Evolutionary conservation across 2,888 invertebrate genomes (phyloP).

Genomic region (Agrotis ipsilon): DNA sequence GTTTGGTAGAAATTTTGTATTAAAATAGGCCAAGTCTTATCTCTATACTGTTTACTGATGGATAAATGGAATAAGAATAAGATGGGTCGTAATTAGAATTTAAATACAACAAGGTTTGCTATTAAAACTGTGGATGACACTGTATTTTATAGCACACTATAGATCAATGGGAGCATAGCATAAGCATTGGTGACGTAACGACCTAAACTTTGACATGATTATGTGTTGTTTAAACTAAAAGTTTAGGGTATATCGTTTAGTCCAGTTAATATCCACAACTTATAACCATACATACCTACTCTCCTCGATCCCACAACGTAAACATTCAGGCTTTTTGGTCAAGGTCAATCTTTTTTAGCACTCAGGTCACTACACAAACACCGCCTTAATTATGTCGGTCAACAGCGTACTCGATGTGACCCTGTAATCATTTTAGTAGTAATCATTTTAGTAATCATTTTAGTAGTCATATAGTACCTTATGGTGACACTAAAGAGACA

Average conservation of each 20-base stretch:
- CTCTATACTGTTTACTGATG: no score
- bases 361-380: constrained; percentile 14
- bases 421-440: not conserved
- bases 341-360: constrained; percentile 39
- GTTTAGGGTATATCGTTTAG: not conserved
- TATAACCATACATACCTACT: not conserved
- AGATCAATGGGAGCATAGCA: no score
- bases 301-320: not conserved
- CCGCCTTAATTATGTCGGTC: constrained; percentile 31
- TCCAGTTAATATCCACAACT: not conserved
- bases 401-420: constrained; percentile 24
- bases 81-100: no score
- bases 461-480: not conserved
- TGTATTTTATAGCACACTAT: no score
- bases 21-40: not conserved
- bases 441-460: constrained; percentile 18
- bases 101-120: no score
- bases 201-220: not conserved
- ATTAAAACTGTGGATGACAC: no score
- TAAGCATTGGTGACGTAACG: no score
- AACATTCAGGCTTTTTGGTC: constrained; percentile 6
- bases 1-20: not conserved
- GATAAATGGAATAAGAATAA: no score
- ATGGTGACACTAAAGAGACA: not conserved
- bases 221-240: not conserved